phyloP scores from a whole-genome alignment of 35 echinoderm and acorn worm species.

The Stichopus chloronotus region DNA sequence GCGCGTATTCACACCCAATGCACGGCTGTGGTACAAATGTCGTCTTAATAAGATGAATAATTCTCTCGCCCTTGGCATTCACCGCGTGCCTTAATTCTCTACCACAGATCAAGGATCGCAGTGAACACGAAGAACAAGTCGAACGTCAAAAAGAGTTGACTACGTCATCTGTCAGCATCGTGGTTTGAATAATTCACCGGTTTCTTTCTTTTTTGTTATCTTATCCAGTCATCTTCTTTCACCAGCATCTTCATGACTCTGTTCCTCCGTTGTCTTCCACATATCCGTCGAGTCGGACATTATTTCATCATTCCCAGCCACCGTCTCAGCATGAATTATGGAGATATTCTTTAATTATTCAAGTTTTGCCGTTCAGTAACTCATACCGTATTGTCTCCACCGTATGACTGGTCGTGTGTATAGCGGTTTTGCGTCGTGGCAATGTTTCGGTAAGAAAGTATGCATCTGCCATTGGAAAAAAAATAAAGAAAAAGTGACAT shows the following conservation, averaged over 20 bases:
- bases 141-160: neutral
- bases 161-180: neutral
- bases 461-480: no score
- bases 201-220: neutral
- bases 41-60: neutral
- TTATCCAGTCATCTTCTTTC: neutral
- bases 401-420: no score
- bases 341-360: no score
- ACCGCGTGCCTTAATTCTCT: slow-evolving; percentile 98
- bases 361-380: no score
- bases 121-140: slow-evolving; percentile 95
- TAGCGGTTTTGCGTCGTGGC: no score
- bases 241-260: neutral
- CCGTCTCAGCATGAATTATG: no score
- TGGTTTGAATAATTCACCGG: neutral
- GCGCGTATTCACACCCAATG: no score
- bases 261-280: neutral
- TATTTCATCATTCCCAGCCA: neutral
- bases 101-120: slow-evolving; percentile 93
- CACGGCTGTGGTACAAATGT: no score
- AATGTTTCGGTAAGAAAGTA: no score
- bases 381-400: no score
- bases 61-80: slow-evolving; percentile 90
- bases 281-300: neutral
- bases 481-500: no score